Percentiles rank a stretch among this genome's conserved stretches.
These are phyloP conservation scores for Noturus placidus DNA, from an alignment of 2,113 vertebrate species.

Conservation along the genomic window DNA sequence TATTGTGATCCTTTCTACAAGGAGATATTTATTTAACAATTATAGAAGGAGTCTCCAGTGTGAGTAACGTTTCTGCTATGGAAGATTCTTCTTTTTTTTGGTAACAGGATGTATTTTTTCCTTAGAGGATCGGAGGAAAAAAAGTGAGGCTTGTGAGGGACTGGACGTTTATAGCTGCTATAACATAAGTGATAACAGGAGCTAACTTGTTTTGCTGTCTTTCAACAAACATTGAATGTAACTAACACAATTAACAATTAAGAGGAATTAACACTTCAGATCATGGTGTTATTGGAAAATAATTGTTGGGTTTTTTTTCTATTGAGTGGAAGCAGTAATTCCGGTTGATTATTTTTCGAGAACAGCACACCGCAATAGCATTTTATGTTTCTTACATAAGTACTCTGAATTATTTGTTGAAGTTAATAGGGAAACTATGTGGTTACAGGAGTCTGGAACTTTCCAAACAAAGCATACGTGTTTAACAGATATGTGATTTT, in stretches of 20 bases:
- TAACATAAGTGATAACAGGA: background rate
- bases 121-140: no score
- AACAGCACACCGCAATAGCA: background rate
- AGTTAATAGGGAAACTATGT: background rate
- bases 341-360: background rate
- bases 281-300: background rate
- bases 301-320: background rate
- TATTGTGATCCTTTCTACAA: background rate
- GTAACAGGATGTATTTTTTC: background rate
- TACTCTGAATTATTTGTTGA: background rate
- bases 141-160: background rate
- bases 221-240: background rate
- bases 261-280: background rate
- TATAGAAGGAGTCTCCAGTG: background rate
- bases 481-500: background rate
- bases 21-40: background rate
- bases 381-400: background rate
- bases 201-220: background rate
- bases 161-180: background rate
- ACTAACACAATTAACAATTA: no score
- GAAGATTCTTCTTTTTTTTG: background rate
- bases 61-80: background rate
- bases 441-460: background rate
- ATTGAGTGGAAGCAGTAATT: background rate
- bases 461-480: background rate